Evolutionary conservation across 2,113 vertebrate species (phyloP).

Genomic region (Cyprinodon brontotheroides): DNA sequence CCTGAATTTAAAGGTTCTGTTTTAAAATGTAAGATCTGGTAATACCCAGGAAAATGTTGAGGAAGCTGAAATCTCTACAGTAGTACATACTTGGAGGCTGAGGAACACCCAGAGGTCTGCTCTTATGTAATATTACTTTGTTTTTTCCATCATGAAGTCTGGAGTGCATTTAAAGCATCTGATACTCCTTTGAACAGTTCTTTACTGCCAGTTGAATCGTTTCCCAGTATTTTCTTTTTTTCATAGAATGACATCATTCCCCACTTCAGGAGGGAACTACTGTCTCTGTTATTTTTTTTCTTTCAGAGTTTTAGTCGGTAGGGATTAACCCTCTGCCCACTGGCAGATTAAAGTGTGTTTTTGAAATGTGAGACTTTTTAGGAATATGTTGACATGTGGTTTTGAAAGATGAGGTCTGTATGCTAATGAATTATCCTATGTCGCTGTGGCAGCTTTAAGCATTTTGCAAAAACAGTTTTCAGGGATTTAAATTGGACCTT

Average conservation of each 20-base stretch:
- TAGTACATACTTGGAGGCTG: slow-evolving; percentile 56
- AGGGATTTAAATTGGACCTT: too few species aligned
- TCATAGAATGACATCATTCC: slow-evolving; percentile 66
- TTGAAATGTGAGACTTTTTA: slow-evolving; percentile 30
- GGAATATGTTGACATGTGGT: slow-evolving; percentile 39
- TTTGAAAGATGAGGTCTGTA: background rate
- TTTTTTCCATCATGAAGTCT: slow-evolving; percentile 51
- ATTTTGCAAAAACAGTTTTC: background rate
- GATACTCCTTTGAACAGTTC: slow-evolving; percentile 37
- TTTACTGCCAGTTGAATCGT: slow-evolving; percentile 28
- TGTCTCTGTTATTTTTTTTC: slow-evolving; percentile 36
- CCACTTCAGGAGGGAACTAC: slow-evolving; percentile 48
- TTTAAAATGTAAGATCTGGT: slow-evolving; percentile 42
- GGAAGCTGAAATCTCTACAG: slow-evolving; percentile 39
- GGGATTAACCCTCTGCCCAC: slow-evolving; percentile 30
- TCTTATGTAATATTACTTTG: slow-evolving; percentile 65
- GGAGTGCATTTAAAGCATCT: slow-evolving; percentile 62
- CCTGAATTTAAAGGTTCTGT: slow-evolving; percentile 10
- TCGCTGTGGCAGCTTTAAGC: background rate
- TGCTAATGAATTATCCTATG: background rate
- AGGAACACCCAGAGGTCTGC: slow-evolving; percentile 57
- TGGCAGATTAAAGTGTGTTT: slow-evolving; percentile 42
- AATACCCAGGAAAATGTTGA: slow-evolving; percentile 39
- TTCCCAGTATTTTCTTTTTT: slow-evolving; percentile 53
- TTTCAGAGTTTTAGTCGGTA: slow-evolving; percentile 53